Percentiles rank a stretch among this genome's conserved stretches.
Conservation (phyloP, 2,888 invertebrate genomes). For the Drosophila mercatorum region DNA sequence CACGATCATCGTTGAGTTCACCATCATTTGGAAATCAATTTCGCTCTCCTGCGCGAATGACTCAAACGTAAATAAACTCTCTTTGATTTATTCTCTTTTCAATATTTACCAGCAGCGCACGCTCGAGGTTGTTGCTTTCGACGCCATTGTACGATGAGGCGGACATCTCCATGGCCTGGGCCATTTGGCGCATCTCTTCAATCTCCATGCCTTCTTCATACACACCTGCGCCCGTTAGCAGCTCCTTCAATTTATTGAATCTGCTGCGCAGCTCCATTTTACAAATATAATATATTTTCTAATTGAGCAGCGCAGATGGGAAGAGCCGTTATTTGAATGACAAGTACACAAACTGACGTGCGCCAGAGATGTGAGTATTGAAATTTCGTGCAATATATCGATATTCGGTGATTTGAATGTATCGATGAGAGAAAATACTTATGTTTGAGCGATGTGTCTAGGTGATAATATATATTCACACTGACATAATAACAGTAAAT, state of each 20-base stretch:
- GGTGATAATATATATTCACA: too few relatives aligned
- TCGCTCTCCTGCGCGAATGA: slow-evolving; percentile 67
- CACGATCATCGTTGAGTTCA: slow-evolving; percentile 76
- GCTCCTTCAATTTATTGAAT: slow-evolving; percentile 8
- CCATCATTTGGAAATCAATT: slow-evolving; percentile 51
- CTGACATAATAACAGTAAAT: too few relatives aligned
- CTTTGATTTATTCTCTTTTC: not conserved
- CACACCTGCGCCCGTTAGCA: slow-evolving; percentile 57
- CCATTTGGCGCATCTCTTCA: slow-evolving; percentile 72
- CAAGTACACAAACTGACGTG: not conserved
- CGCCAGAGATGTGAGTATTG: not conserved
- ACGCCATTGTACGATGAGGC: slow-evolving; percentile 22
- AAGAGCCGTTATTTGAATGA: slow-evolving; percentile 44
- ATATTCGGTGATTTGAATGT: not conserved
- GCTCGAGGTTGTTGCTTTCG: slow-evolving; percentile 39
- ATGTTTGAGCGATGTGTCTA: too few relatives aligned
- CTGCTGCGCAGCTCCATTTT: slow-evolving; percentile 47
- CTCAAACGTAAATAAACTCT: not conserved
- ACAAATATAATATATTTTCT: not conserved
- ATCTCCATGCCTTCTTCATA: slow-evolving; percentile 76
- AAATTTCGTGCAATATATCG: not conserved
- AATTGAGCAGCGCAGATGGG: rapidly evolving
- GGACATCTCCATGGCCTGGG: slow-evolving; percentile 64
- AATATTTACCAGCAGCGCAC: slow-evolving; percentile 57
- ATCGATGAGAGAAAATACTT: not conserved